Base-by-base conservation (phyloP, 2,113 vertebrate species). In the Coptodon bakossiorum region DNA sequence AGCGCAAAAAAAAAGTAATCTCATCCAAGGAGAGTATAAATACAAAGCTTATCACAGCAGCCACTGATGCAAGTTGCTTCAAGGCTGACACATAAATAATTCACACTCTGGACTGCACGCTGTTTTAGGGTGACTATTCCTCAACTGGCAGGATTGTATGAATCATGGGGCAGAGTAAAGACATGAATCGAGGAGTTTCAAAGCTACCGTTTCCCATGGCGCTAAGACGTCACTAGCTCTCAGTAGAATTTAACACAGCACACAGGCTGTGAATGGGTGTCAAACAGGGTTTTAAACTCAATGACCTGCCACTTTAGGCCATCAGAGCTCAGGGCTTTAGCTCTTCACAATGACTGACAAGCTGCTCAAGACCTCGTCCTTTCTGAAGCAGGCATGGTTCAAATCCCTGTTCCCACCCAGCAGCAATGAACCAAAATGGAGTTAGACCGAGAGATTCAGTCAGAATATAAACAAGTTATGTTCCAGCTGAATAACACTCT, bases 381-480 rank as follows among this genome's bases (percentile, higher is more conserved):
- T 90, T 92, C 89, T 90, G 82, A 85, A 81, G 82, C 79, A 27
- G 85, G 80, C 86, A 54, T 73, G 88, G 86, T 90, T 90, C 56
- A 91, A 88, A 85, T 89, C 86, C 81, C 38, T 14, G 56, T 57
- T 88, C 81, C 82, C 84, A 80, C 76, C 79, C 88, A 22, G 86
- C 68, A 71, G 85, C 81, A 82, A 63, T 82, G 81, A 90, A 86
- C 85, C 73, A 87, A 87, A 53, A 90, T 54, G 79, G 83, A 90
- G 83, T 85, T 86, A 86, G 90, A 88, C 66, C 24, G 24, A 89
- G 92, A 91, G 94, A 93, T 93, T 91, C 89, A 61, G 79, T 78
- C 90, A 85, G 93, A 93, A 95, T 90, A 92, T 91, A 94, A 93
- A 95, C 89, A 94, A 90, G 89, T 91, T 80, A 89, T 87, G 82